Evolutionary conservation across 2,888 invertebrate genomes (phyloP).

Genomic region (Cataglyphis livida): DNA sequence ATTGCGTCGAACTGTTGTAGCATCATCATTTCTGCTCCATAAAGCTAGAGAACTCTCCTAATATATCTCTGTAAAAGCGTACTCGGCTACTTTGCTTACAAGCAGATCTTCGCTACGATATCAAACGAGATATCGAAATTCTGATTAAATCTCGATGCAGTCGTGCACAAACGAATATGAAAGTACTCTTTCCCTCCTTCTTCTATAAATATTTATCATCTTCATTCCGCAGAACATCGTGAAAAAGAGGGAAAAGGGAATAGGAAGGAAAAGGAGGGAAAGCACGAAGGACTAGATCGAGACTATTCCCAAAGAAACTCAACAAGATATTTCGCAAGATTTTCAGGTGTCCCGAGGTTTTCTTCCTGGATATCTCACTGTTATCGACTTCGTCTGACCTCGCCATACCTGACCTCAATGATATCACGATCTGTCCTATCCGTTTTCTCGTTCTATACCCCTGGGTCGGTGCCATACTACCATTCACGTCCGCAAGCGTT

Average conservation of each 20-base stretch:
- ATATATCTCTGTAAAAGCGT: neutral
- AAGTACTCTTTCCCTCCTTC: neutral
- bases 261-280: neutral
- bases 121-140: constrained; percentile 27
- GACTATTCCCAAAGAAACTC: constrained; percentile 2
- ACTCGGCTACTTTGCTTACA: constrained; percentile 11
- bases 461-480: neutral
- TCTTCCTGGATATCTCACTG: constrained; percentile 17
- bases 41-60: neutral
- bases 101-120: neutral
- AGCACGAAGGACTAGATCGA: neutral
- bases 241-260: neutral
- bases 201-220: too few species aligned
- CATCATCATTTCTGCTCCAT: neutral
- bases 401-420: constrained; percentile 33
- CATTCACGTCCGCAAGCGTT: constrained; percentile 16
- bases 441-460: constrained; percentile 2
- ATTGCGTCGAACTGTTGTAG: neutral
- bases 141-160: constrained; percentile 40
- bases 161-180: neutral
- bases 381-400: constrained; percentile 50
- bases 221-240: neutral
- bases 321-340: constrained; percentile 11
- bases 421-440: constrained; percentile 41
- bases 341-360: constrained; percentile 7